Evolutionary conservation across 2,113 vertebrate species (phyloP).

Genomic region (Noturus placidus): DNA sequence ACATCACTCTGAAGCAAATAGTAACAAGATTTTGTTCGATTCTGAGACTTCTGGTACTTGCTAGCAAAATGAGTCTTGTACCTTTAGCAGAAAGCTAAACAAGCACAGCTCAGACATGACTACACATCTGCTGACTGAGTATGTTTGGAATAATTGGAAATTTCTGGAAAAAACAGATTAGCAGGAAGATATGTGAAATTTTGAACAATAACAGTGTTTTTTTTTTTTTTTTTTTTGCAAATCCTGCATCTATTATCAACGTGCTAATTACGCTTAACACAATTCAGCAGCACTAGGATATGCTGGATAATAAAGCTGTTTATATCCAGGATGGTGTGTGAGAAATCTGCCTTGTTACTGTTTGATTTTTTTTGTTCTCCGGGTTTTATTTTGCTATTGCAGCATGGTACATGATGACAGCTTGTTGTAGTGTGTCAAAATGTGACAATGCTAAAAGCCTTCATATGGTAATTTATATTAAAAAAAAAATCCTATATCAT

Average conservation of each 20-base stretch:
- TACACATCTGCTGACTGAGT: not conserved
- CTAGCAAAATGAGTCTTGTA: not conserved
- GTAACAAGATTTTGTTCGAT: not conserved
- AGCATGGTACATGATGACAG: constrained; percentile 59
- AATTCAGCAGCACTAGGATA: constrained; percentile 61
- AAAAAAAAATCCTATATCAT: not conserved
- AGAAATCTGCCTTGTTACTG: constrained; percentile 17
- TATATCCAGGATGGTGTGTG: constrained; percentile 3
- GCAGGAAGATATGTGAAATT: not conserved
- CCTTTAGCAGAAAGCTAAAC: not conserved
- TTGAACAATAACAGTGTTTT: constrained; percentile 24
- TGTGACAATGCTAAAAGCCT: constrained; percentile 37
- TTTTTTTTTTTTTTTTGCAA: constrained; percentile 42
- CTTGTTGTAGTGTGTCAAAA: constrained; percentile 46
- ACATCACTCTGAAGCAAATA: not conserved
- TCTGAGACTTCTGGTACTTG: not conserved
- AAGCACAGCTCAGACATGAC: not conserved
- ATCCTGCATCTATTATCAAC: constrained; percentile 54
- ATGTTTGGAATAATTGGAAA: not conserved
- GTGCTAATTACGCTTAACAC: constrained; percentile 71
- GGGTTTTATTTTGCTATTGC: constrained; percentile 37
- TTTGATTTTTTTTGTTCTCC: constrained; percentile 7
- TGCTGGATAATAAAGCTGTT: constrained; percentile 67
- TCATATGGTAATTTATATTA: not conserved
- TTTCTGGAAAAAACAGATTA: not conserved